Base-by-base conservation (phyloP, 2,888 invertebrate species). In the Melinaea menophilus region DNA sequence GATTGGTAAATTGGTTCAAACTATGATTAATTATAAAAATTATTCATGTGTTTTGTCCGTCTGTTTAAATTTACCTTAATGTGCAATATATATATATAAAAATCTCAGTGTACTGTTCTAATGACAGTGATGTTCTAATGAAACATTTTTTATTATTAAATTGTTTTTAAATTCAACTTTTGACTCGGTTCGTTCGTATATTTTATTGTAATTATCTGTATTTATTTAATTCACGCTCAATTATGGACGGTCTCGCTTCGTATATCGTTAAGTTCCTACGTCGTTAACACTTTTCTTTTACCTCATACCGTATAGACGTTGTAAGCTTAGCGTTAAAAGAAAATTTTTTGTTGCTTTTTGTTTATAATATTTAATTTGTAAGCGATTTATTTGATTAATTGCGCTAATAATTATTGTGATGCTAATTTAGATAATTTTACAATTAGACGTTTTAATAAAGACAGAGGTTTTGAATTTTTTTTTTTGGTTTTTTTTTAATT, bases 361-460 rank as follows among this genome's bases (percentile, higher is more conserved):
- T 73, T 72, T 77, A 47, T 65, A 65, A 47, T 55, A 61, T 79
- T 78, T 75, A 74, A 72, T 76, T 75, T 75, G 73, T 82, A 78
- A 79, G 77, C 73, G 73, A 76, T 81, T 82, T 81, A 77, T 77
- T 81, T 79, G 69, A 75, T 76, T 79, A 79, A 74, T 71, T 79
- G 82, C 80, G 82, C 80, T 82, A 77, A 82, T 82, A 77, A 82
- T 63, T 78, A 82, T 82, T 88, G 88, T 88, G 87, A 88, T 88
- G 87, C 82, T 88, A 88, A 83, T 88, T 86, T 86, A 88, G 83
- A 84, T 83, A 82, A 85, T 82, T 86, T 86, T 86, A 88, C 79
- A 77, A 78, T 79, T 85, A 85, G 84, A 86, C 81, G 79, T 80
- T 66, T 80, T 79, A 88, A 88, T 89, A 88, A 89, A 89, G 86